Conservation (phyloP, 2,113 vertebrate genomes). For the Falcunculus frontatus region DNA sequence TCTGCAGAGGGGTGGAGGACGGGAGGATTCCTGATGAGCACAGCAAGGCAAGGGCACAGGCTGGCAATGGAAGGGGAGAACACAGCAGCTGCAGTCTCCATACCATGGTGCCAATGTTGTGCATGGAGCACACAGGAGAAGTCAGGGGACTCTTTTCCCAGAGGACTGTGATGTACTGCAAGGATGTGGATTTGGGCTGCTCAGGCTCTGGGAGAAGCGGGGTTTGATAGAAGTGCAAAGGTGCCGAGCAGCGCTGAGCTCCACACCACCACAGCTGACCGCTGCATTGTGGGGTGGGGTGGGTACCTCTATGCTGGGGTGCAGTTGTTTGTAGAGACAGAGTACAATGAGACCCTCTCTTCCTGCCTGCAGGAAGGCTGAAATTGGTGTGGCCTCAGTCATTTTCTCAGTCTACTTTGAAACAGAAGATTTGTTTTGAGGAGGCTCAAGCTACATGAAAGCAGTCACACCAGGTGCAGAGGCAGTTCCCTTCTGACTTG, state of each 20-base stretch:
- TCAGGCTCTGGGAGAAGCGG: neutral
- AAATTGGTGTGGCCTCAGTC: neutral
- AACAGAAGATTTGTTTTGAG: neutral
- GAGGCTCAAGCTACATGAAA: neutral
- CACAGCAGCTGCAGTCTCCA: neutral
- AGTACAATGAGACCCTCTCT: neutral
- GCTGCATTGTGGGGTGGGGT: accelerated
- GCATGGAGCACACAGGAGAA: neutral
- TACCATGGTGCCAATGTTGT: neutral
- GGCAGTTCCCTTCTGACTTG: neutral
- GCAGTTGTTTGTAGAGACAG: neutral
- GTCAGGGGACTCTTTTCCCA: neutral
- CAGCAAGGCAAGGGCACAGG: neutral
- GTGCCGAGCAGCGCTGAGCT: neutral
- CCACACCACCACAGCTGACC: neutral
- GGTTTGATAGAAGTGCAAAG: neutral
- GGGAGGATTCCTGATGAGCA: neutral
- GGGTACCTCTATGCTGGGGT: neutral
- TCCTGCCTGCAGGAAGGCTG: neutral
- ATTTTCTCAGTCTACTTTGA: neutral
- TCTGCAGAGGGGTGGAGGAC: neutral
- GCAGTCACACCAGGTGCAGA: neutral
- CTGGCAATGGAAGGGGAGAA: neutral
- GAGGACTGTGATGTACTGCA: neutral
- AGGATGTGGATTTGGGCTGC: neutral